Conservation (phyloP, 2,797 vertebrate genomes). For the Mastacembelus armatus region DNA sequence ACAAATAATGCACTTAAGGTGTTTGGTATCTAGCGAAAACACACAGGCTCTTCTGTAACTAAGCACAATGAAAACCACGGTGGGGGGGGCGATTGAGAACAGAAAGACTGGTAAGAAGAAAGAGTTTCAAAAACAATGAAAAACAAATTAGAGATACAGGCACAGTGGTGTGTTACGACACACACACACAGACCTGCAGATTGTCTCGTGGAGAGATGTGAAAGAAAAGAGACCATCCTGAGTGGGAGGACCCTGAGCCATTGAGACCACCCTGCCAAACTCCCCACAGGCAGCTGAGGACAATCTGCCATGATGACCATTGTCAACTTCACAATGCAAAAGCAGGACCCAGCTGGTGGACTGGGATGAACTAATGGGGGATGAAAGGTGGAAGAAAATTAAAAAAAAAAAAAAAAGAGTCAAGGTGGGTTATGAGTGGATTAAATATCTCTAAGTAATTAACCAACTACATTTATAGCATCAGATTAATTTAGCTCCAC, state of each 20-base stretch:
- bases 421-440: no score
- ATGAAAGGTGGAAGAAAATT: no score
- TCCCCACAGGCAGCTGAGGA: slow-evolving; percentile 6
- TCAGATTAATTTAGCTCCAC: neutral
- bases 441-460: no score
- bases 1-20: slow-evolving; percentile 18
- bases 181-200: slow-evolving; percentile 3
- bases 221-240: no score
- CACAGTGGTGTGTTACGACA: no score
- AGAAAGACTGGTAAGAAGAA: no score
- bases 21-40: slow-evolving; percentile 50
- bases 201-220: slow-evolving; percentile 7
- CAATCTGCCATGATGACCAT: slow-evolving; percentile 19
- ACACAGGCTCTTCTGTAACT: slow-evolving; percentile 11
- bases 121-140: no score
- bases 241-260: slow-evolving; percentile 17
- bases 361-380: slow-evolving; percentile 5
- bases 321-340: slow-evolving; percentile 41
- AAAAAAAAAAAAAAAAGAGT: no score
- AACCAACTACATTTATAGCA: neutral
- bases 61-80: no score
- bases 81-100: no score
- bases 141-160: no score
- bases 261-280: slow-evolving; percentile 28
- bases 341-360: slow-evolving; percentile 41